A percentile compares a stretch with the other conserved stretches of the same genome.
These are phyloP conservation scores for Enteromius thamalakanensis DNA, from an alignment of 2,797 vertebrate genomes.

Conservation along the genomic window DNA sequence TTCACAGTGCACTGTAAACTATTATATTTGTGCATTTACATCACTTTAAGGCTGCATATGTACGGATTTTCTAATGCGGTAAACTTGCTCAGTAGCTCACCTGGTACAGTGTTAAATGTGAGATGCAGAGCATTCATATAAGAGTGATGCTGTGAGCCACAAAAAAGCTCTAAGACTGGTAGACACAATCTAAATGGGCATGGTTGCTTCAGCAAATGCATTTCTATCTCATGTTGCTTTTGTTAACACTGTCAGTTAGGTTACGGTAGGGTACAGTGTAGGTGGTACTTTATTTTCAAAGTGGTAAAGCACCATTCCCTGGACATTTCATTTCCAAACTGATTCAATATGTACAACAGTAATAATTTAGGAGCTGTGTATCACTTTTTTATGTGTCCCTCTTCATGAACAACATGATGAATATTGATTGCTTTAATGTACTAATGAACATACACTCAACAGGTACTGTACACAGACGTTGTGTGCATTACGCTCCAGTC, in stretches of 20 bases:
- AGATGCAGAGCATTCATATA: neutral
- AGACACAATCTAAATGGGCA: too few species aligned
- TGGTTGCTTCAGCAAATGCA: too few species aligned
- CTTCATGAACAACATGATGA: neutral
- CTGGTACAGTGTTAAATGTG: neutral
- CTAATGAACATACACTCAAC: too few species aligned
- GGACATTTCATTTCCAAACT: neutral
- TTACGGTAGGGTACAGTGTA: too few species aligned
- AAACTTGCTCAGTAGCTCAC: neutral
- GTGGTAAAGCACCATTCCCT: neutral
- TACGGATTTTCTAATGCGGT: neutral
- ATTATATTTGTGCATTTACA: neutral
- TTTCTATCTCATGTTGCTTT: too few species aligned
- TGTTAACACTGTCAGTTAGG: too few species aligned
- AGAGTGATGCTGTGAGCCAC: neutral
- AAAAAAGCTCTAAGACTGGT: neutral
- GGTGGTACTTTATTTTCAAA: too few species aligned
- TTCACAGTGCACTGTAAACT: neutral
- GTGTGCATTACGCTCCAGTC: neutral
- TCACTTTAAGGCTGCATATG: neutral
- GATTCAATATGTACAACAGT: neutral
- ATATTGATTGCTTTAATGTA: slow-evolving; percentile 1
- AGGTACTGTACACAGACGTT: neutral
- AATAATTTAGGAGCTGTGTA: neutral
- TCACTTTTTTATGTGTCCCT: neutral